These are phyloP conservation scores for Anomalospiza imberbis DNA, from an alignment of 2,797 vertebrate species.

Conservation along the genomic window DNA sequence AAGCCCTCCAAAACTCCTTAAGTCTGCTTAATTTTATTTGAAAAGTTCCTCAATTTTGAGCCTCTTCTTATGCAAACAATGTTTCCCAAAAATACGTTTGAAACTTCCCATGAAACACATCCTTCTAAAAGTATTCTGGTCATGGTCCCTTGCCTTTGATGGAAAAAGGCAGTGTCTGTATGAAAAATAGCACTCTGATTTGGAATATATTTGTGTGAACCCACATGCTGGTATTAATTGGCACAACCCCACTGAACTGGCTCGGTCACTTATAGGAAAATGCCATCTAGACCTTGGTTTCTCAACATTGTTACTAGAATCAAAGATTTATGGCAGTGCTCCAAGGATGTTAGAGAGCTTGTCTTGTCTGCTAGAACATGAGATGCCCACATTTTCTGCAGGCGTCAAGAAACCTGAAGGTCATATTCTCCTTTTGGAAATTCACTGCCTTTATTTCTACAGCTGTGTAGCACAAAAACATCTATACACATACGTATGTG, in stretches of 20 bases:
- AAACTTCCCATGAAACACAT: neutral
- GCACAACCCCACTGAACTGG: neutral
- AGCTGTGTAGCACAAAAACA: neutral
- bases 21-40: neutral
- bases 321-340: neutral
- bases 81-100: neutral
- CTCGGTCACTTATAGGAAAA: neutral
- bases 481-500: rapidly evolving
- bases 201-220: neutral
- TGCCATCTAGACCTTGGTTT: neutral
- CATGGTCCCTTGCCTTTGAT: neutral
- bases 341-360: neutral
- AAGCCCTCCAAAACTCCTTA: neutral
- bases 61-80: neutral
- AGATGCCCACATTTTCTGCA: neutral
- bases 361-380: neutral
- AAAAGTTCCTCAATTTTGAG: neutral
- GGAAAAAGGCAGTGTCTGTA: neutral
- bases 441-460: neutral
- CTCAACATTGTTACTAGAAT: neutral
- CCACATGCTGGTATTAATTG: neutral
- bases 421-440: neutral
- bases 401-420: neutral
- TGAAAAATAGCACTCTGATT: neutral
- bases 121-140: neutral